phyloP scores from a whole-genome alignment of 2,888 invertebrate species.

The Monopis laevigella region DNA sequence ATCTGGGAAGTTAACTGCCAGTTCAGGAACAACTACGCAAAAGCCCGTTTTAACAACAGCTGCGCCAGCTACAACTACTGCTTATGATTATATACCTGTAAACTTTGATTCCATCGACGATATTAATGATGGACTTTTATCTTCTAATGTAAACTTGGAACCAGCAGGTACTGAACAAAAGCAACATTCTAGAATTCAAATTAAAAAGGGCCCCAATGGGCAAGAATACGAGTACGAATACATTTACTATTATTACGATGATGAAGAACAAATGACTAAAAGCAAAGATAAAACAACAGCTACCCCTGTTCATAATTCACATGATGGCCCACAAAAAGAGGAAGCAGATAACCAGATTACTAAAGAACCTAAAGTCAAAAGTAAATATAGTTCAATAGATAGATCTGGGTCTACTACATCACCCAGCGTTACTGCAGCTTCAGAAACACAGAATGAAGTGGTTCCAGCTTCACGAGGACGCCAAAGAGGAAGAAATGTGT shows the following conservation, averaged over 20 bases:
- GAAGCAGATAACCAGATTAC: slow-evolving; percentile 50
- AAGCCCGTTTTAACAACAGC: slow-evolving; percentile 66
- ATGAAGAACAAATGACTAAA: slow-evolving; percentile 67
- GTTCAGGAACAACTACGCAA: slow-evolving; percentile 58
- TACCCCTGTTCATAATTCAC: slow-evolving; percentile 54
- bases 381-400: slow-evolving; percentile 66
- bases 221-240: slow-evolving; percentile 93
- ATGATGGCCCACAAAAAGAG: slow-evolving; percentile 69
- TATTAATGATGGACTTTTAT: slow-evolving; percentile 52
- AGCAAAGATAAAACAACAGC: slow-evolving; percentile 30
- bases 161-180: slow-evolving; percentile 75
- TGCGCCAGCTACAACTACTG: slow-evolving; percentile 39
- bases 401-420: slow-evolving; percentile 43
- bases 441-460: slow-evolving; percentile 75
- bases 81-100: slow-evolving; percentile 52
- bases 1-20: slow-evolving; percentile 49
- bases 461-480: slow-evolving; percentile 61
- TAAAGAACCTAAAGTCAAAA: slow-evolving; percentile 55
- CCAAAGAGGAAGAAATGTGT: slow-evolving; percentile 55
- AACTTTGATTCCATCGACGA: slow-evolving; percentile 61
- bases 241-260: slow-evolving; percentile 90
- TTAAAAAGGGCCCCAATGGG: slow-evolving; percentile 89
- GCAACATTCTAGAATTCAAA: slow-evolving; percentile 78
- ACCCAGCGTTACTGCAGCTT: slow-evolving; percentile 47
- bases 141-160: slow-evolving; percentile 64